Base-by-base conservation (phyloP, 2,888 invertebrate genomes). In the Bursaphelenchus okinawaensis region DNA sequence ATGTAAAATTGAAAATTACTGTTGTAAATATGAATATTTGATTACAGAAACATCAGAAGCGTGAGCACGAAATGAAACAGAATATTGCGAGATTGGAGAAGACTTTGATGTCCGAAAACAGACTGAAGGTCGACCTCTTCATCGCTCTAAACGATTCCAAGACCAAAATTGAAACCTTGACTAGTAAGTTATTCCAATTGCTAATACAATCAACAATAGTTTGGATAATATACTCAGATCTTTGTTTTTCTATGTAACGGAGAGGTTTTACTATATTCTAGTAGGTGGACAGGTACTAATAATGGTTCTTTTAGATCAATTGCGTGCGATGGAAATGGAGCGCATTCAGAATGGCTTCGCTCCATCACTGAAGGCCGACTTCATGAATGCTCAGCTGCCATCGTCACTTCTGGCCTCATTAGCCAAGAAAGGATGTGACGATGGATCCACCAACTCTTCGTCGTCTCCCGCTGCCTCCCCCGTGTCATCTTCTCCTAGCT, bases 71-170 rank as follows among this genome's bases (percentile, higher is more conserved):
- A 1, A 88, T 93, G 86, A 90, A 91, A 84, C 93, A 94, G 83
- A 91, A 93, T 83, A 92, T 92, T 83, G 85, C 89, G 79, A 92
- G 93, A 83, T 87, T 96, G 78, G 93, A 96, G 86, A 90, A 90
- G 83, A 91, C 91, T 82, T 88, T 98, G 75, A 92, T 92, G 70
- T 92, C 93, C 56, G 96, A 98, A 87, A 98, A 94, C 75, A 88
- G 94, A 80, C 90, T 96, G 85, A 98, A 98, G 86, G 88, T 95
- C 80, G 96, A 98, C 87, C 88, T 98, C 82, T 93, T 96, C 86
- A 92, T 93, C 72, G 95, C 95, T 72, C 89, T 96, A 61, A 94
- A 94, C 40, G 94, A 93, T 84, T 93, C 92, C 73, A 93, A 93
- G 52, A 68, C 67, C 26, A 69, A 75, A 64, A 66, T 73, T 50